These are phyloP conservation scores for Centruroides sculpturatus DNA, from an alignment of 1,140 invertebrate species.

Conservation along the genomic window DNA sequence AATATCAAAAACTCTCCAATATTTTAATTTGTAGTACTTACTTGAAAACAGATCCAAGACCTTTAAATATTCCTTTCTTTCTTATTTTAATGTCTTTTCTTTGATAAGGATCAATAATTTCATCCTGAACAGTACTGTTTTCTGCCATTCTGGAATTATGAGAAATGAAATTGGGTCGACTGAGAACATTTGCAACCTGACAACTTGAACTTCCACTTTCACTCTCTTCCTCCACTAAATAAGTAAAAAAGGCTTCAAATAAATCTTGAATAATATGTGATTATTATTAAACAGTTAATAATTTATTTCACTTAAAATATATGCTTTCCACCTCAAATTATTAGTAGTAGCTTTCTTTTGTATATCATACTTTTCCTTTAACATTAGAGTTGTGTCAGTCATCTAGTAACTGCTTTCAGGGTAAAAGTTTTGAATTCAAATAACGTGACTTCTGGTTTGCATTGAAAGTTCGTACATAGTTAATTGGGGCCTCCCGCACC, in stretches of 20 bases:
- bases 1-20: background rate
- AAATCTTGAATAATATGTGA: background rate
- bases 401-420: no score
- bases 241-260: background rate
- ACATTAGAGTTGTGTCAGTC: no score
- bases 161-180: conserved; percentile 45
- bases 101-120: conserved; percentile 11
- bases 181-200: conserved; percentile 33
- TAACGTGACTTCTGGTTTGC: no score
- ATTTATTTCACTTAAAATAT: background rate
- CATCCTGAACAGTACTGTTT: conserved; percentile 22
- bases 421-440: no score
- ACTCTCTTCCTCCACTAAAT: conserved; percentile 36
- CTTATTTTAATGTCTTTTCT: conserved; percentile 45
- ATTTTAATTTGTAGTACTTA: conserved; percentile 18
- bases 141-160: conserved; percentile 46
- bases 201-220: conserved; percentile 46
- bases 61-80: conserved; percentile 53
- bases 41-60: conserved; percentile 66
- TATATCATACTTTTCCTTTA: background rate
- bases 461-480: no score
- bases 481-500: no score
- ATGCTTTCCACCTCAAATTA: no score
- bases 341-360: background rate
- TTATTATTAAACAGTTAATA: no score